Percentiles rank a stretch among this genome's conserved stretches.
Evolutionary conservation across 2,797 vertebrate species (phyloP).

Genomic region (Thaleichthys pacificus): DNA sequence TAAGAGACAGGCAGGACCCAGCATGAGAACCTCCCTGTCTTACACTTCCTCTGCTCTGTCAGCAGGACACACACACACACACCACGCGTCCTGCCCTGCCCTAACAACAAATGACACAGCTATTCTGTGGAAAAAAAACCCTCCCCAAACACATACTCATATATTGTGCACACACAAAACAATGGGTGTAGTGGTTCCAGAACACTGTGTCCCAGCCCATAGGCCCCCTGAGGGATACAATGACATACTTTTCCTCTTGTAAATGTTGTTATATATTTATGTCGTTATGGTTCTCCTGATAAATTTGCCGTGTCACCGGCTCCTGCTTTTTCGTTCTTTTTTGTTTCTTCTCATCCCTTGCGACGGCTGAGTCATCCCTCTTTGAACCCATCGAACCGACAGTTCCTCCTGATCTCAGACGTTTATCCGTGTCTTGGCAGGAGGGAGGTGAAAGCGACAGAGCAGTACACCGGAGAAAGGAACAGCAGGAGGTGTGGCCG

Average conservation of each 20-base stretch:
- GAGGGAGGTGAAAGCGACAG: conserved; percentile 64
- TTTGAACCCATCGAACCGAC: conserved; percentile 34
- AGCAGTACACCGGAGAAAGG: conserved; percentile 64
- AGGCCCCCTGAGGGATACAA: neutral
- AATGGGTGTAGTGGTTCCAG: neutral
- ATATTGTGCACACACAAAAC: too few species aligned
- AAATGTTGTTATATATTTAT: neutral
- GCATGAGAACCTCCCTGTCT: conserved; percentile 56
- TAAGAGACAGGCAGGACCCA: conserved; percentile 63
- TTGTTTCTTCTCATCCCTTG: neutral
- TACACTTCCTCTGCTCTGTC: conserved; percentile 52
- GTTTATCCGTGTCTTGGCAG: neutral
- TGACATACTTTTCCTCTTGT: conserved; percentile 15
- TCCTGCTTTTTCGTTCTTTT: neutral
- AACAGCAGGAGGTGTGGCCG: conserved; percentile 80
- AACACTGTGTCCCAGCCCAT: neutral
- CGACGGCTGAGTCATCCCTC: neutral
- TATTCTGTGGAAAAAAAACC: too few species aligned
- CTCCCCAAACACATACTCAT: too few species aligned
- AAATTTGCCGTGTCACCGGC: too few species aligned
- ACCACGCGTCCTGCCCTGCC: neutral
- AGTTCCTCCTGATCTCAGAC: conserved; percentile 51
- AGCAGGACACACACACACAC: conserved; percentile 43
- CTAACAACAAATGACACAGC: too few species aligned
- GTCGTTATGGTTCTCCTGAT: neutral